Evolutionary conservation across 2,113 vertebrate species (phyloP), one percentile per base, ranked within the genome.

Genomic region (Hassar affinis): DNA sequence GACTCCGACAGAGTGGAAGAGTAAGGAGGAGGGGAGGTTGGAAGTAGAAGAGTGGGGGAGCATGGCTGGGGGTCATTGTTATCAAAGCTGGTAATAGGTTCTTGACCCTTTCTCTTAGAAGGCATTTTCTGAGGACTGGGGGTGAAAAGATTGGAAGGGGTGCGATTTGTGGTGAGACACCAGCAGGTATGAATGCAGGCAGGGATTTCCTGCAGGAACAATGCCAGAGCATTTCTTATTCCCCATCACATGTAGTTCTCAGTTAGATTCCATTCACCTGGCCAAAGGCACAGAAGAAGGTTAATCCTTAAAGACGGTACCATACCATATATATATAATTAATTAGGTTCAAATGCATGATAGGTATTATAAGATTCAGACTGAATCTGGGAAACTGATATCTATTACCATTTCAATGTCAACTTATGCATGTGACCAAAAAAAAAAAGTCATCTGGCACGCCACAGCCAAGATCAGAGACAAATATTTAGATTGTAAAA

Each of bases 1-100:
- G 80, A 81, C 42, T 83, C 52, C 22, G 59, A 20, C 27, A 74
- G 68, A 59, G 66, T 72, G 74, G 66, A 80, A 72, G 79, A 52
- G 61, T 61, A 61, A 83, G 54, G 75, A 51, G 69, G 79, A 78
- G 88, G 78, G 17, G 42, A 80, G 86, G 75, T 69, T 79, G 87
- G 88, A 91, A 89, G 90, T 81, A 80, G 84, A 85, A 87, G 85
- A 83, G 87, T 72, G 64, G 85, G 89, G 85, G 83, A 86, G 90
- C 84, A 83, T 85, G 76, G 79, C 81, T 81, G 87, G 87, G 62
- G 76, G 85, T 86, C 84, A 86, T 86, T 89, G 90, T 86, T 85
- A 78, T 84, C 64, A 76, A 87, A 89, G 89, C 85, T 86, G 66
- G 85, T 82, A 90, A 90, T 86, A 88, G 83, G 87, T 83, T 89